Evolutionary conservation across 1,140 invertebrate genomes (phyloP), one percentile per base, ranked within the genome.

Genomic region (Hormaphis cornu): DNA sequence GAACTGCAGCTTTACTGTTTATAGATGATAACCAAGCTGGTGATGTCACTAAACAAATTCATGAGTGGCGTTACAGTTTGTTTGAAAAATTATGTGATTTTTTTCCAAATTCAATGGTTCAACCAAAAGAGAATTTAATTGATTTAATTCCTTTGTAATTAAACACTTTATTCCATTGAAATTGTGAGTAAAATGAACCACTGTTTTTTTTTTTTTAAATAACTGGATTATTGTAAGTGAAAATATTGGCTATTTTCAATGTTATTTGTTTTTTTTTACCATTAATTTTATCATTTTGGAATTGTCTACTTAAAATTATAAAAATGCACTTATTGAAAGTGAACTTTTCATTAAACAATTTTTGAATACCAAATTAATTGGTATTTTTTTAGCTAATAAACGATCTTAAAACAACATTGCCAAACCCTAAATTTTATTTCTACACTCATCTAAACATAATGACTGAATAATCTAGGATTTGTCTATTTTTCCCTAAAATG

Each of bases 41-140:
- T 12, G 35, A 71, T 48, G 26, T 73, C 5, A 63, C 61, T 12
- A 72, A 59, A 7, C 73, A 73, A 44, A 73, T 76, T 69, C 76
- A 81, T 70, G 81, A 83, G 72, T 75, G 78, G 52, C 75, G 86
- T 71, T 84, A 80, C 3, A 80, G 83, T 71, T 77, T 89, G 0
- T 89, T 87, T 76, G 85, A 88, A 71, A 79, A 83, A 70, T 75
- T 89, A 14, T 82, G 82, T 10, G 79, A 82, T 71, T 89, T 85
- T 74, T 89, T 89, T 74, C 86, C 87, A 3, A 84, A 86, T 69
- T 78, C 82, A 12, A 84, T 89, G 81, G 85, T 86, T 3, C 87
- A 88, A 74, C 87, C 87, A 0, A 83, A 83, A 70, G 44, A 71
- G 37, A 71, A 66, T 69, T 53, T 72, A 35, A 16, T 61, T 24